Conservation (phyloP, 1,140 invertebrate genomes). For the Diploscapter pachys region DNA sequence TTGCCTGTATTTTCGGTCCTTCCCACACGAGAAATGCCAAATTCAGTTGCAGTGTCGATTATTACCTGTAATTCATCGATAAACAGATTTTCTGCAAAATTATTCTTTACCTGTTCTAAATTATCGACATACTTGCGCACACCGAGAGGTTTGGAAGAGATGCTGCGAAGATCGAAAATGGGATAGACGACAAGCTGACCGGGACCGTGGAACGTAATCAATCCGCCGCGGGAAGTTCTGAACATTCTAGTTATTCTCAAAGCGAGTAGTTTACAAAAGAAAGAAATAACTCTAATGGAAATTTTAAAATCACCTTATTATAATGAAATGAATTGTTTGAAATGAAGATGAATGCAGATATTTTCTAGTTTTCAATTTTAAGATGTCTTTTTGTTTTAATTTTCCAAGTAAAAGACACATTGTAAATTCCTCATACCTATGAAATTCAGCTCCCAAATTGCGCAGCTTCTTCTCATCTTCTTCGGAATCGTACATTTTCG, state of each 20-base stretch:
- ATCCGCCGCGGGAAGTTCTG: conserved; percentile 82
- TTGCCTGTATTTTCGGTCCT: conserved; percentile 25
- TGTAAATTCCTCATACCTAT: conserved; percentile 36
- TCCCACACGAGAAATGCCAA: conserved; percentile 17
- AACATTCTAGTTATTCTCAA: conserved; percentile 38
- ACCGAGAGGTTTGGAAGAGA: conserved; percentile 10
- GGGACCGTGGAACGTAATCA: conserved; percentile 97
- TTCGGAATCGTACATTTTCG: conserved; percentile 68
- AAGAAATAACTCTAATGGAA: conserved; percentile 41
- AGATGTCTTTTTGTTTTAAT: too few relatives aligned
- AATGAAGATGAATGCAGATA: too few relatives aligned
- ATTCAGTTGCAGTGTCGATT: conserved; percentile 16
- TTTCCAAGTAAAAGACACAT: background rate
- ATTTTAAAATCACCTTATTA: conserved; percentile 5
- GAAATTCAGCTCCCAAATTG: conserved; percentile 45
- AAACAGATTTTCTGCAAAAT: too few relatives aligned
- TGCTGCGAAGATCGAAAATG: conserved; percentile 74
- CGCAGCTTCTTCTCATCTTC: conserved; percentile 70
- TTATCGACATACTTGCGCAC: conserved; percentile 25
- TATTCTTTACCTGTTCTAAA: conserved; percentile 13
- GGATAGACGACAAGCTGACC: conserved; percentile 95
- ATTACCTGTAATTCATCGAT: conserved; percentile 8
- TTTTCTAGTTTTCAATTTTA: too few relatives aligned
- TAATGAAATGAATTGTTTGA: too few relatives aligned
- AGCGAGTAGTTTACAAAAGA: too few relatives aligned